These are phyloP conservation scores for Chloroceryle aenea DNA, from an alignment of 2,113 vertebrate species.

Conservation along the genomic window DNA sequence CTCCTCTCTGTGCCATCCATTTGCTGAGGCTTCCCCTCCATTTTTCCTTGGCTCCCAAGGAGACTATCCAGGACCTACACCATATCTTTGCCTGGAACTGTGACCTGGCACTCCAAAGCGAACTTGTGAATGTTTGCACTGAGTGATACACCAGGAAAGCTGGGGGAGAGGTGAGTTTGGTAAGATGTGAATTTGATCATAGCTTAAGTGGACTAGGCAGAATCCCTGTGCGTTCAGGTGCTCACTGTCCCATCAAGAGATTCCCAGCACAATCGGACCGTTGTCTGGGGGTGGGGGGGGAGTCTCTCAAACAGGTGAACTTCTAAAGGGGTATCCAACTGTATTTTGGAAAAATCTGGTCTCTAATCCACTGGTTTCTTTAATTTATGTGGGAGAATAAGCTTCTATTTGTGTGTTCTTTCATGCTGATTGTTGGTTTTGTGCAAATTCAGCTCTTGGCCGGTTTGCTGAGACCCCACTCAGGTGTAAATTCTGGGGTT, in stretches of 20 bases:
- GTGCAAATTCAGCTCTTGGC: neutral
- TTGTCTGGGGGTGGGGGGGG: neutral
- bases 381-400: neutral
- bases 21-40: neutral
- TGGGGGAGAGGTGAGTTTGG: neutral
- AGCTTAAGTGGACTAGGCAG: neutral
- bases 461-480: neutral
- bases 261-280: rapidly evolving
- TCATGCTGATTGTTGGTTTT: neutral
- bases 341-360: neutral
- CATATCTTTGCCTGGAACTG: neutral
- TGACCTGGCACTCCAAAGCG: neutral
- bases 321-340: neutral
- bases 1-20: neutral
- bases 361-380: neutral
- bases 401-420: neutral
- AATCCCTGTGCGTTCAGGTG: neutral
- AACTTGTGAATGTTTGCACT: neutral
- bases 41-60: neutral
- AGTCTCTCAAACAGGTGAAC: neutral
- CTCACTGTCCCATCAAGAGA: neutral
- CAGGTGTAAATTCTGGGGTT: neutral
- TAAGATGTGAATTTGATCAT: neutral
- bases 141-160: neutral
- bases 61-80: neutral